phyloP scores from a whole-genome alignment of 2,888 invertebrate genomes.

The Drosophila diplacantha region DNA sequence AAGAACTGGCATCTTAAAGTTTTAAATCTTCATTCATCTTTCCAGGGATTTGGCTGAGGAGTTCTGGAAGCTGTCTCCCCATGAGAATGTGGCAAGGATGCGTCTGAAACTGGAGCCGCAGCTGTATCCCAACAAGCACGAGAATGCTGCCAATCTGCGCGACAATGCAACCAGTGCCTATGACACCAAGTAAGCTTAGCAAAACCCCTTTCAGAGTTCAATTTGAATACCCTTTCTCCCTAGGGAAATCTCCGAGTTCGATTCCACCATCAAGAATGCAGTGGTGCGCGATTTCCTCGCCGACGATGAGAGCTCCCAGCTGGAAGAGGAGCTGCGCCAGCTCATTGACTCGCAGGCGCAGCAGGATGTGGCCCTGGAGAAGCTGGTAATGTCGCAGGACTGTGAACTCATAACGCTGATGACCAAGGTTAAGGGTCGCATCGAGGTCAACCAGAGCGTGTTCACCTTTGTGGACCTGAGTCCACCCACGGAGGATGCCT shows the following conservation, averaged over 20 bases:
- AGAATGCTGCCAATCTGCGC: conserved; percentile 81
- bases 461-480: conserved; percentile 81
- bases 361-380: conserved; percentile 79
- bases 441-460: conserved; percentile 81
- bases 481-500: conserved; percentile 79
- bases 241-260: conserved; percentile 77
- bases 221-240: neutral
- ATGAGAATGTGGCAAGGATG: conserved; percentile 82
- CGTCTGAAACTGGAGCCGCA: conserved; percentile 81
- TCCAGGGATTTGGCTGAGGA: conserved; percentile 76
- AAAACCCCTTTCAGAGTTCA: neutral
- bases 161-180: conserved; percentile 79
- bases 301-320: conserved; percentile 77
- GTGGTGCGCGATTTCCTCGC: conserved; percentile 77
- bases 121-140: conserved; percentile 80
- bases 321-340: conserved; percentile 79
- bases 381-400: conserved; percentile 81
- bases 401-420: conserved; percentile 82
- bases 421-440: conserved; percentile 81
- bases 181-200: conserved; percentile 72
- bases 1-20: neutral
- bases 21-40: conserved; percentile 19
- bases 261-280: conserved; percentile 78
- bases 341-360: conserved; percentile 77
- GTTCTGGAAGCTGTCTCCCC: conserved; percentile 81